Evolutionary conservation across 2,888 invertebrate genomes (phyloP), one percentile per base, ranked within the genome.

Genomic region (Ctenicera cuprea): DNA sequence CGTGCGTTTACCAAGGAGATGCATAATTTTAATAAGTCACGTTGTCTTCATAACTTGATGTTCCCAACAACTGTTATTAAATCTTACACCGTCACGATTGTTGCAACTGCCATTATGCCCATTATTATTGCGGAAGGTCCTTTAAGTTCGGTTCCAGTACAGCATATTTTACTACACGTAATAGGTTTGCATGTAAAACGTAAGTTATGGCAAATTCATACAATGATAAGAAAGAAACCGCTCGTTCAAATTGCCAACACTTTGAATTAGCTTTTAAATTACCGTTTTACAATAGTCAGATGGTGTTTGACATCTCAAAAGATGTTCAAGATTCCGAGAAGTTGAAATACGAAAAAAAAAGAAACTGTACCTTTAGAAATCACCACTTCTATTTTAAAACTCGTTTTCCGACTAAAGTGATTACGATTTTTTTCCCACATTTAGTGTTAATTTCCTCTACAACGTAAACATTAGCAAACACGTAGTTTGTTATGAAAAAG

Each of bases 51-150:
- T 50, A 50, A 50, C 1, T 22, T 22, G 50, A 50, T 50, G 50
- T 50, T 20, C 22, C 9, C 12, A 50, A 50, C 50, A 50, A 50
- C 50, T 50, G 50, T 50, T 50, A 50, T 50, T 50, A 50, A 50
- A 22, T 50, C 50, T 45, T 22, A 22, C 50, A 22, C 50, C 50
- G 50, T 22, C 50, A 50, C 50, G 50, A 50, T 50, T 50, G 50
- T 50, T 50, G 50, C 50, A 50, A 22, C 22, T 11, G 50, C 50
- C 50, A 50, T 50, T 50, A 50, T 50, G 0, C 22, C 50, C 50
- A 50, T 50, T 50, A 50, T 50, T 50, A 50, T 50, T 22, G 50
- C 50, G 50, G 22, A 50, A 50, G 50, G 22, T 20, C 50, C 22
- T 50, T 50, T 50, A 50, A 22, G 50, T 50, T 50, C 22, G 22